Conservation (phyloP, 1,140 invertebrate genomes). For the Zophobas morio region DNA sequence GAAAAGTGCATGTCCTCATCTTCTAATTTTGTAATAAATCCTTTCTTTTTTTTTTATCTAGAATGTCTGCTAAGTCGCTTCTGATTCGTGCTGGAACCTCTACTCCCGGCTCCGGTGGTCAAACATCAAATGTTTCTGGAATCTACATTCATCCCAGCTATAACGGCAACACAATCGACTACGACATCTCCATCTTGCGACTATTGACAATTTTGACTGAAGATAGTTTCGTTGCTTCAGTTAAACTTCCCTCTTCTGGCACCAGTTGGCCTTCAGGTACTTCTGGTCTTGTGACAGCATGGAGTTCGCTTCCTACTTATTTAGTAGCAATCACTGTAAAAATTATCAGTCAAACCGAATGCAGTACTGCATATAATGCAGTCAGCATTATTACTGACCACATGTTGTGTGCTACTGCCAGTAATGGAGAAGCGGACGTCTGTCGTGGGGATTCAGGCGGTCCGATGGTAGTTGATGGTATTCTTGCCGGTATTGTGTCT, state of each 20-base stretch:
- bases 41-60: no score
- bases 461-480: conserved; percentile 67
- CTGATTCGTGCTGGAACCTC: no score
- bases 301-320: conserved; percentile 51
- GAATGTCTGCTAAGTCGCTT: no score
- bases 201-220: conserved; percentile 44
- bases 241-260: conserved; percentile 1
- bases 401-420: conserved; percentile 66
- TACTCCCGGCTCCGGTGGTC: no score
- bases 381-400: conserved; percentile 41
- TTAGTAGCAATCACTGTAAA: neutral
- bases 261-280: conserved; percentile 6
- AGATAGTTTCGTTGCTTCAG: neutral
- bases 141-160: no score
- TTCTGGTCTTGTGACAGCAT: conserved; percentile 51
- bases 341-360: neutral
- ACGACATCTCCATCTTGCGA: conserved; percentile 64
- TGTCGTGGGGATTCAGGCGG: conserved; percentile 68
- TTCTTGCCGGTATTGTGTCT: conserved; percentile 73
- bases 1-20: no score
- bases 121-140: no score
- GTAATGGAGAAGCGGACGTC: conserved; percentile 58
- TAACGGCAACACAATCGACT: conserved; percentile 51
- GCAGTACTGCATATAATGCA: neutral
- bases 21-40: no score